A percentile compares a stretch with the other conserved stretches of the same genome.
phyloP scores from a whole-genome alignment of 1,140 invertebrate species.

The Bombus soroeensis region DNA sequence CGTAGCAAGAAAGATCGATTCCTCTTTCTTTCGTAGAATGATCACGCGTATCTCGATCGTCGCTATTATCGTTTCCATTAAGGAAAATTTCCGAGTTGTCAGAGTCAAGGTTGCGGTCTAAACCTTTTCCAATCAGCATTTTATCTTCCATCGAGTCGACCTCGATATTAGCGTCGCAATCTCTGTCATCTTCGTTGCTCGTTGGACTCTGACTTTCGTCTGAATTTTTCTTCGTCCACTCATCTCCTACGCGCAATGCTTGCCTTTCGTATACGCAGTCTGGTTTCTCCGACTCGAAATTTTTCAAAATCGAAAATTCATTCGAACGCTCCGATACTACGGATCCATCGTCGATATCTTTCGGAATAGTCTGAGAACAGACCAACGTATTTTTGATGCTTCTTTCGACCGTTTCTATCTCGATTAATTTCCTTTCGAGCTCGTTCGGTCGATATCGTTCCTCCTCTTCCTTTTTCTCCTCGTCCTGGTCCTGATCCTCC shows the following conservation, averaged over 20 bases:
- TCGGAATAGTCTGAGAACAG: not conserved
- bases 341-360: not conserved
- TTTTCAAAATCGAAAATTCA: not conserved
- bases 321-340: not conserved
- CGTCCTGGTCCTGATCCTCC: too few relatives aligned
- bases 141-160: not conserved
- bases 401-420: slow-evolving; percentile 69
- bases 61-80: too few relatives aligned
- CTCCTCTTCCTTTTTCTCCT: not conserved
- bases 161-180: not conserved
- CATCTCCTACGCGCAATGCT: not conserved
- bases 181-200: not conserved
- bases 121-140: not conserved
- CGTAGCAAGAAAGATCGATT: slow-evolving; percentile 64
- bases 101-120: not conserved
- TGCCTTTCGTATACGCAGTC: too few relatives aligned
- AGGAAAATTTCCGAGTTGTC: not conserved
- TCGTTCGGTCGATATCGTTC: slow-evolving; percentile 17
- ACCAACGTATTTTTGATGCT: slow-evolving; percentile 67
- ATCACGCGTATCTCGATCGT: too few relatives aligned
- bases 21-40: too few relatives aligned
- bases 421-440: slow-evolving; percentile 68
- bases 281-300: not conserved
- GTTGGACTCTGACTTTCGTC: not conserved
- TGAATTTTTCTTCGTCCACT: not conserved